Conservation (phyloP, 2,113 vertebrate genomes). For the Scartelaos histophorus region DNA sequence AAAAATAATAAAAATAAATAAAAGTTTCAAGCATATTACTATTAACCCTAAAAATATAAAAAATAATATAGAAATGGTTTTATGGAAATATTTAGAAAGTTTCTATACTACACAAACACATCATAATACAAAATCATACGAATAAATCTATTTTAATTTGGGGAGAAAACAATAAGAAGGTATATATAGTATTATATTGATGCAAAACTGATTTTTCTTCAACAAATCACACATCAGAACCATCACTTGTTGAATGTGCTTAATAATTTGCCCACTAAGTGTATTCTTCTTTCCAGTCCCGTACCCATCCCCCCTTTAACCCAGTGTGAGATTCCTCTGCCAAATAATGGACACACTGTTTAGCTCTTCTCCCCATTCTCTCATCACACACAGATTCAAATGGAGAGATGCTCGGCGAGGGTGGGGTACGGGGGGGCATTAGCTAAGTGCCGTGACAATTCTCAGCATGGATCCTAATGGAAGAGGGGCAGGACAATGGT, state of each 20-base stretch:
- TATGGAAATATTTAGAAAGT: too few relatives aligned
- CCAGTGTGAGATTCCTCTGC: slow-evolving; percentile 43
- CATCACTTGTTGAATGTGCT: neutral
- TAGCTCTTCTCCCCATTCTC: slow-evolving; percentile 10
- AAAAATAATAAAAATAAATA: too few relatives aligned
- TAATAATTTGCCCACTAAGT: neutral
- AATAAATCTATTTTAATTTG: too few relatives aligned
- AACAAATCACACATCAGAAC: neutral
- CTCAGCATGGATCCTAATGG: slow-evolving; percentile 64
- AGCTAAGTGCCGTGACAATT: slow-evolving; percentile 70
- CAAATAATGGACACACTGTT: slow-evolving; percentile 71
- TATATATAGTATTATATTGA: neutral
- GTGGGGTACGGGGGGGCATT: slow-evolving; percentile 40
- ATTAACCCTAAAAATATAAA: too few relatives aligned
- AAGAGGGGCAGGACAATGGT: slow-evolving; percentile 64
- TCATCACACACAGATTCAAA: slow-evolving; percentile 14
- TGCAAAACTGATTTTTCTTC: neutral
- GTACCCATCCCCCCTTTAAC: slow-evolving; percentile 41
- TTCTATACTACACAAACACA: too few relatives aligned
- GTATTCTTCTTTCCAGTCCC: slow-evolving; percentile 35
- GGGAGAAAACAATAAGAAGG: neutral
- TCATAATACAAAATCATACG: too few relatives aligned
- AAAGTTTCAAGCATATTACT: too few relatives aligned
- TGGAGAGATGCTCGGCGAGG: slow-evolving; percentile 14
- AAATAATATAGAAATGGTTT: too few relatives aligned